Conservation (phyloP, 2,888 invertebrate species). For the Agrotis clavis region DNA sequence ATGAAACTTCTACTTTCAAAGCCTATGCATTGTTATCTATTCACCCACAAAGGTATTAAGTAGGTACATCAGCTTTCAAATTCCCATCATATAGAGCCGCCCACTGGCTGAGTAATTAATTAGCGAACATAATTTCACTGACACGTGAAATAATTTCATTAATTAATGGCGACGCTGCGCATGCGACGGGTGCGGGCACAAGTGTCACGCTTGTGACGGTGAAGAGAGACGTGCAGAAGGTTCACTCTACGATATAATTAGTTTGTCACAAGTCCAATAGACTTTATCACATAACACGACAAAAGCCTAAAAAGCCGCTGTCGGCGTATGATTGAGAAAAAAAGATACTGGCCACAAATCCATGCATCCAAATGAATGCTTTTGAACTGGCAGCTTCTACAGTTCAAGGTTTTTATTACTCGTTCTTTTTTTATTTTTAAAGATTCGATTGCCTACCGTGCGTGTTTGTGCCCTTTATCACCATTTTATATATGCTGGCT, state of each 20-base stretch:
- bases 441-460: too few species aligned
- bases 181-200: conserved; percentile 52
- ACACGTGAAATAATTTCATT: conserved; percentile 62
- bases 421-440: too few species aligned
- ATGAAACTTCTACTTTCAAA: conserved; percentile 7
- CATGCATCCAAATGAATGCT: too few species aligned
- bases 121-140: conserved; percentile 48
- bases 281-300: too few species aligned
- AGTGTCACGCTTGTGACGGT: conserved; percentile 54
- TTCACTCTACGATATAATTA: background rate
- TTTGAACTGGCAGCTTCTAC: too few species aligned
- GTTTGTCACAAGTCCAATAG: too few species aligned
- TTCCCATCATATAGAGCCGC: conserved; percentile 39
- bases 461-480: too few species aligned
- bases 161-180: conserved; percentile 55
- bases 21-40: background rate
- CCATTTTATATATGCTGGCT: too few species aligned
- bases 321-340: too few species aligned
- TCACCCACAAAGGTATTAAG: conserved; percentile 6
- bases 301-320: too few species aligned
- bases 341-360: too few species aligned
- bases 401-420: too few species aligned
- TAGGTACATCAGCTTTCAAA: conserved; percentile 29
- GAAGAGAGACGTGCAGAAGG: conserved; percentile 18
- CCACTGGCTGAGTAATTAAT: conserved; percentile 45